Conservation (phyloP, 2,888 invertebrate genomes). For the Lepidocyrtoides sp. region DNA sequence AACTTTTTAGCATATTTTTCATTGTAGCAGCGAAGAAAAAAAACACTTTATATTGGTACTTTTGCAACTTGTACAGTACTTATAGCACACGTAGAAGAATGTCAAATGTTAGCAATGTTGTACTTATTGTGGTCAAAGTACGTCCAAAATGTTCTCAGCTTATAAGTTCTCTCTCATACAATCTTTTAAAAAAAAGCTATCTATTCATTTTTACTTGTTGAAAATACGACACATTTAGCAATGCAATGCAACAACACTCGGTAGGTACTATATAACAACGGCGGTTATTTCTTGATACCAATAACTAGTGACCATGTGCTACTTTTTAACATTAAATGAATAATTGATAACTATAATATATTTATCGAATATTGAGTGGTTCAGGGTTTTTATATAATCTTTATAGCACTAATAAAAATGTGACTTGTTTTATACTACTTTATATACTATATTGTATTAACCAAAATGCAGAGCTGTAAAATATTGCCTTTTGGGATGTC, state of each 20-base stretch:
- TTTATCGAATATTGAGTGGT: constrained; percentile 28
- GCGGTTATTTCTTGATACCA: constrained; percentile 52
- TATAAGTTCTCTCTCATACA: constrained; percentile 44
- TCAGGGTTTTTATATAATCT: constrained; percentile 69
- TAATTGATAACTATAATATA: background rate
- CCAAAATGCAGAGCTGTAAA: constrained; percentile 60
- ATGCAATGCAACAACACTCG: constrained; percentile 69
- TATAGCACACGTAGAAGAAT: background rate
- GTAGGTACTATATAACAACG: constrained; percentile 37
- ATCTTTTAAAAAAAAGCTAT: background rate
- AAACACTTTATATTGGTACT: background rate
- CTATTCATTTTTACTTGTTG: background rate
- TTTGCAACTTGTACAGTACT: constrained; percentile 14
- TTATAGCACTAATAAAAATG: constrained; percentile 58
- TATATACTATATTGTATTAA: constrained; percentile 46
- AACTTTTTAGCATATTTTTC: constrained; percentile 46
- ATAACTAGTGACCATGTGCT: constrained; percentile 63
- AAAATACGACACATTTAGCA: constrained; percentile 28
- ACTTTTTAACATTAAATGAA: constrained; percentile 52
- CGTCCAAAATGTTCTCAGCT: constrained; percentile 68
- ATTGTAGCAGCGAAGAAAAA: constrained; percentile 11
- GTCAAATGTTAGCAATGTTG: background rate
- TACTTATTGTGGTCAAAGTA: constrained; percentile 28
- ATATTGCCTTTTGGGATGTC: constrained; percentile 46
- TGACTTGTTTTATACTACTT: constrained; percentile 69